Evolutionary conservation across 2,888 invertebrate genomes (phyloP).

Genomic region (Drosophila ustulata): DNA sequence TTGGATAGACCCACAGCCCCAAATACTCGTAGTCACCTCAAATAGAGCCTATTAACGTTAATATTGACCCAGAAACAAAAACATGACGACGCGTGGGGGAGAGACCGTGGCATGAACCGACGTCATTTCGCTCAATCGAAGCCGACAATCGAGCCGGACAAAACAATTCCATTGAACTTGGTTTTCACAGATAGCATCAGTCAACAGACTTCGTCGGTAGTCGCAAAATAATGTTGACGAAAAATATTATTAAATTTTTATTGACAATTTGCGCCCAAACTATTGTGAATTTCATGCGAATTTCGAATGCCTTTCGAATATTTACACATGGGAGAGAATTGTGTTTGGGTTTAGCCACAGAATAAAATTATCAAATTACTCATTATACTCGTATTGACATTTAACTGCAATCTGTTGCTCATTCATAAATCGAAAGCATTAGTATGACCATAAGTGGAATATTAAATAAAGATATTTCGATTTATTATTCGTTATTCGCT

Average conservation of each 20-base stretch:
- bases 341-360: conserved; percentile 25
- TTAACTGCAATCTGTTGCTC: conserved; percentile 23
- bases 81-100: conserved; percentile 43
- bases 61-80: conserved; percentile 51
- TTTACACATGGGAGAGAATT: conserved; percentile 41
- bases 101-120: conserved; percentile 1
- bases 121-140: conserved; percentile 19
- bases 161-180: conserved; percentile 72
- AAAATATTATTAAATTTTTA: conserved; percentile 56
- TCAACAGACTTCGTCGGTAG: conserved; percentile 44
- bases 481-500: conserved; percentile 36
- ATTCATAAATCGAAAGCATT: conserved; percentile 55
- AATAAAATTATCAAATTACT: conserved; percentile 56
- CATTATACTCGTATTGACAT: conserved; percentile 46
- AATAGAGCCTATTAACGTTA: conserved; percentile 34
- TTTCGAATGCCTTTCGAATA: conserved; percentile 50
- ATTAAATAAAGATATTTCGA: conserved; percentile 40
- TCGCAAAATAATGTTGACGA: conserved; percentile 57
- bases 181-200: conserved; percentile 46
- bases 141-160: conserved; percentile 13
- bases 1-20: conserved; percentile 39
- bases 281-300: conserved; percentile 64
- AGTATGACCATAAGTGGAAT: conserved; percentile 60
- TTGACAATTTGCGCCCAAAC: conserved; percentile 25
- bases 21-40: conserved; percentile 13